Percentiles rank a stretch among this genome's conserved stretches.
These are phyloP conservation scores for Itoplectis maculator DNA, from an alignment of 2,888 invertebrate genomes.

Conservation along the genomic window DNA sequence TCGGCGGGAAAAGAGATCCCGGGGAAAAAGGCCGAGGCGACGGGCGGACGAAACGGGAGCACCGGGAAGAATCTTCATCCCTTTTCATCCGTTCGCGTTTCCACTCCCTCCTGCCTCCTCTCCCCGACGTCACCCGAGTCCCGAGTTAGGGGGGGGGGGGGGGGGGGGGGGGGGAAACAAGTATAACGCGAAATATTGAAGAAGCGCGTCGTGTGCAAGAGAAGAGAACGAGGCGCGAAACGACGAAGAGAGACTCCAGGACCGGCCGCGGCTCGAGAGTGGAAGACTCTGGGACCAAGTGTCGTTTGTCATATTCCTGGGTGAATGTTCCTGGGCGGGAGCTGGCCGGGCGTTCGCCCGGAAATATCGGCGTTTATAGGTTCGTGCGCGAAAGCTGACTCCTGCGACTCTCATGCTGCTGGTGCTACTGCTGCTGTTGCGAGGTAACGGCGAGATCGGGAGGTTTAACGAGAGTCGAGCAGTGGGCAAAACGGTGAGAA, in stretches of 20 bases:
- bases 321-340: not conserved
- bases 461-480: conserved; percentile 24
- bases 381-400: not conserved
- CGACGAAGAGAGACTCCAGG: too few relatives aligned
- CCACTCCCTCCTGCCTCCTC: not conserved
- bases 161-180: conserved; percentile 21
- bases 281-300: conserved; percentile 6
- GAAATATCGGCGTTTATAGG: not conserved
- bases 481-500: not conserved
- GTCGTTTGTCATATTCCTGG: conserved; percentile 54
- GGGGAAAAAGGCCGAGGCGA: conserved; percentile 30
- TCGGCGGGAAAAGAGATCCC: conserved; percentile 44
- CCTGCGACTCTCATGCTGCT: not conserved
- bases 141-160: too few relatives aligned
- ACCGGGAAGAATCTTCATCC: conserved; percentile 44
- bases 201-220: conserved; percentile 3
- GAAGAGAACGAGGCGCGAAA: conserved; percentile 11
- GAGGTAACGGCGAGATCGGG: conserved; percentile 1
- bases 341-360: conserved; percentile 11
- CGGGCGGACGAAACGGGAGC: conserved; percentile 21
- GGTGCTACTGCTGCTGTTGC: not conserved
- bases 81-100: conserved; percentile 27
- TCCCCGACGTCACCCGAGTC: too few relatives aligned
- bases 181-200: conserved; percentile 32
- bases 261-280: conserved; percentile 10